Evolutionary conservation across 1,140 invertebrate genomes (phyloP).

Genomic region (Lasaia peninsularis): DNA sequence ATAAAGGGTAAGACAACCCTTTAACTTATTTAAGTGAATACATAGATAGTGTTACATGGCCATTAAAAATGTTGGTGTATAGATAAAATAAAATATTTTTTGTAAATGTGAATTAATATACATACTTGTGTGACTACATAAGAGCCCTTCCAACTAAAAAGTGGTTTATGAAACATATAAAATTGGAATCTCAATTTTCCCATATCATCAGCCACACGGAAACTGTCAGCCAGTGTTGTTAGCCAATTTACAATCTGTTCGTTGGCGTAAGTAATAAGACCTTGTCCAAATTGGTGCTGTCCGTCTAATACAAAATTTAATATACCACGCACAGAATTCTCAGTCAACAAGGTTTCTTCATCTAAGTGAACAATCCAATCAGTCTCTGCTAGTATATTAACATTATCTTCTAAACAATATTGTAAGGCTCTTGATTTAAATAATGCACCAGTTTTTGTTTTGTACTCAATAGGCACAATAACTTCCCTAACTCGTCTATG

Average conservation of each 20-base stretch:
- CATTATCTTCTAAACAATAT: constrained; percentile 95
- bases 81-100: too few species aligned
- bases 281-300: constrained; percentile 97
- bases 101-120: constrained; percentile 11
- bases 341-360: constrained; percentile 97
- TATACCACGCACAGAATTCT: constrained; percentile 93
- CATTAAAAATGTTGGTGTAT: too few species aligned
- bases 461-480: constrained; percentile 91
- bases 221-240: constrained; percentile 97
- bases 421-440: constrained; percentile 98
- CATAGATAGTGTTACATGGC: too few species aligned
- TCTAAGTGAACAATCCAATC: constrained; percentile 99
- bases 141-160: constrained; percentile 98
- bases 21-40: too few species aligned
- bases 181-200: constrained; percentile 96
- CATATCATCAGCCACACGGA: constrained; percentile 98
- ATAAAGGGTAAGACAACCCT: too few species aligned
- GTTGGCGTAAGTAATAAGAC: constrained; percentile 98
- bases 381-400: constrained; percentile 91
- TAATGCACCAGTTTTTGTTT: constrained; percentile 92
- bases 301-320: constrained; percentile 97
- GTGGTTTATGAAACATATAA: constrained; percentile 94
- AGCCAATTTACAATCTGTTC: constrained; percentile 98
- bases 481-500: constrained; percentile 89
- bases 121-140: constrained; percentile 94